Evolutionary conservation across 2,113 vertebrate species (phyloP), one percentile per base, ranked within the genome.

Genomic region (Cyanoderma ruficeps): DNA sequence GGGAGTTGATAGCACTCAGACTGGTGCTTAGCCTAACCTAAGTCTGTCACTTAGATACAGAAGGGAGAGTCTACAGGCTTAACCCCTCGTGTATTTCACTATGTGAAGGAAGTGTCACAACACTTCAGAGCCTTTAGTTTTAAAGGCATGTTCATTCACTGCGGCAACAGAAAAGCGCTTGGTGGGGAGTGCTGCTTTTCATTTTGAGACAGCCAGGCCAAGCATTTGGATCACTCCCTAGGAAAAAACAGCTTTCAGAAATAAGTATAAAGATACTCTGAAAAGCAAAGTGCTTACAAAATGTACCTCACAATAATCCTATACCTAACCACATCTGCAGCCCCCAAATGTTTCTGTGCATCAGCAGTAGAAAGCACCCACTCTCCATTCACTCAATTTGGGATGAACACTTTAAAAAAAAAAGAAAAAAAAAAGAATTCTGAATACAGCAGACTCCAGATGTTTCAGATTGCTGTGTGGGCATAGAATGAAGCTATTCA

Each of bases 391-490:
- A 56, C 69, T 77, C 64, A 30, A 3, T 24, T 69, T 80, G 31
- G 52, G 52, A 84, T 61, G 77, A 93, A 71, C 37, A 59, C n/a
- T 77, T 47, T 35, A 44, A 50, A 27, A 49, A 47, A 42, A 60
- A 83, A 49, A 9, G 21, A n/a, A 44, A 50, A 27, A 49, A 47
- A 42, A 60, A 83, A 49, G 10, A 23, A n/a, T 63, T 44, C 27
- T 33, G 49, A 82, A 76, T 52, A 50, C 77, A 77, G 52, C 61
- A 88, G 89, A 39, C 59, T 93, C 86, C 95, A 97, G 95, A 96
- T 97, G 96, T 89, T 95, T 77, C 75, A 92, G 90, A 91, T 35
- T 93, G 87, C 84, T 93, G 71, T 2, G 20, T 78, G 49, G 80
- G 85, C 78, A 91, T 21, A 75, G 74, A 86, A 65, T 18, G 20